Conservation (phyloP, 2,113 vertebrate genomes). For the Pelodiscus sinensis region DNA sequence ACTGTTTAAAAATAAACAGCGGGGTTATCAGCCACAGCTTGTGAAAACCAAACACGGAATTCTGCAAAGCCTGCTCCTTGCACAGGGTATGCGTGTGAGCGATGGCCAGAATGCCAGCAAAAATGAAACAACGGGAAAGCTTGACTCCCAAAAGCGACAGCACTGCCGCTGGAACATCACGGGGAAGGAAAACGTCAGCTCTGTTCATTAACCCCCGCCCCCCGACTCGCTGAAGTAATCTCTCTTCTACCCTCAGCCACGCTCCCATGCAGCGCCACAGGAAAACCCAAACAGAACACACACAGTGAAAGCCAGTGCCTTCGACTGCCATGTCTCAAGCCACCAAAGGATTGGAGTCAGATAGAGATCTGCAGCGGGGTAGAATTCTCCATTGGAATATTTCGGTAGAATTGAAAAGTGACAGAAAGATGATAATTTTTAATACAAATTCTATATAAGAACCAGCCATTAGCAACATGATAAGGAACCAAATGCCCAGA, state of each 20-base stretch:
- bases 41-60: background rate
- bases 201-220: background rate
- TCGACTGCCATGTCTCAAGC: background rate
- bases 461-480: background rate
- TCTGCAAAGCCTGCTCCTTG: background rate
- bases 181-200: background rate
- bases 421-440: background rate
- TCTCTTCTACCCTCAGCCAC: background rate
- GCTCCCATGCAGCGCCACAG: background rate
- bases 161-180: background rate
- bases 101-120: background rate
- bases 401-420: background rate
- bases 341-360: background rate
- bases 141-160: background rate
- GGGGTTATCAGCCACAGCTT: background rate
- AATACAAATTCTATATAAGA: background rate
- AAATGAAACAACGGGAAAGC: background rate
- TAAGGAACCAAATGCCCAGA: rapidly evolving
- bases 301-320: background rate
- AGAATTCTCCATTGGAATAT: background rate
- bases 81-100: background rate
- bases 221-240: background rate
- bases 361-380: background rate
- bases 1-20: background rate
- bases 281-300: background rate